phyloP scores from a whole-genome alignment of 2,888 invertebrate species.

The Reticulitermes lucifugus region DNA sequence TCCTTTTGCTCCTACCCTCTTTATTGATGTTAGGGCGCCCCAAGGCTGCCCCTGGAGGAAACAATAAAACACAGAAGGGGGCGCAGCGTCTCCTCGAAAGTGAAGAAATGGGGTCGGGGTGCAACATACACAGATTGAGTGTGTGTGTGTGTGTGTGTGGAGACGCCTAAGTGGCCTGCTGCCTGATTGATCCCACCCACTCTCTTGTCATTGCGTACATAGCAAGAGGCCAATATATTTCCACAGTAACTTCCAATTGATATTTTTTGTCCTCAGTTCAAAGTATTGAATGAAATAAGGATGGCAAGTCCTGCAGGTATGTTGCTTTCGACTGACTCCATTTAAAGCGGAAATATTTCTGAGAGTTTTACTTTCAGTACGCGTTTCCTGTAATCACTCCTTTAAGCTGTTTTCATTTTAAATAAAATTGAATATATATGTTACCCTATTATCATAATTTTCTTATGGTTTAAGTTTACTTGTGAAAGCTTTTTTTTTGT shows the following conservation, averaged over 20 bases:
- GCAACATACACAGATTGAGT: slow-evolving; percentile 40
- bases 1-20: slow-evolving; percentile 46
- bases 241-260: slow-evolving; percentile 12
- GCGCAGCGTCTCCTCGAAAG: background rate
- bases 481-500: too few relatives aligned
- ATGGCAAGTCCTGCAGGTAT: background rate
- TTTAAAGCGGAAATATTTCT: background rate
- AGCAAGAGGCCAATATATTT: slow-evolving; percentile 21
- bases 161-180: background rate
- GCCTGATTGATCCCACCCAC: slow-evolving; percentile 3
- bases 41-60: slow-evolving; percentile 45
- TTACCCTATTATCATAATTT: too few relatives aligned
- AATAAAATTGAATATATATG: too few relatives aligned
- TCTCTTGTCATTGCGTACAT: slow-evolving; percentile 19
- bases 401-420: background rate
- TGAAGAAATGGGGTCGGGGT: background rate
- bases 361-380: background rate
- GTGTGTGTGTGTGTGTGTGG: too few relatives aligned
- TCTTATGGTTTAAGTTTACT: too few relatives aligned
- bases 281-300: slow-evolving; percentile 21
- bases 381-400: background rate
- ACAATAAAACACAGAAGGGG: slow-evolving; percentile 44
- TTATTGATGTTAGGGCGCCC: slow-evolving; percentile 52
- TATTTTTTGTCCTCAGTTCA: background rate
- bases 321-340: slow-evolving; percentile 14